Conservation (phyloP, 2,797 vertebrate species). For the Lates japonicus region DNA sequence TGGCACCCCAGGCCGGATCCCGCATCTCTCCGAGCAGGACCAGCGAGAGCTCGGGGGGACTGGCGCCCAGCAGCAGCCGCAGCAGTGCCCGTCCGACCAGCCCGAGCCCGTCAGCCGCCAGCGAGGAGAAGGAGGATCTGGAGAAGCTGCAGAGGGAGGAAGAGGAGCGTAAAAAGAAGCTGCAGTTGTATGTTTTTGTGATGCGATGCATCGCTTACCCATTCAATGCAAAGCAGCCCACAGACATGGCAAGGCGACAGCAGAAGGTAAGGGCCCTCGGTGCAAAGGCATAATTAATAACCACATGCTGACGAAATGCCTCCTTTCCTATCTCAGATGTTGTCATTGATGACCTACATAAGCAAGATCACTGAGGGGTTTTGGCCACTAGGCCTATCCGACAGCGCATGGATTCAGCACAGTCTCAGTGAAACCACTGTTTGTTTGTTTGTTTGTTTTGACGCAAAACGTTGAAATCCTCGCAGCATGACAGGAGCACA, state of each 20-base stretch:
- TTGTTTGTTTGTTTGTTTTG: slow-evolving; percentile 37
- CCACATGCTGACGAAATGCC: slow-evolving; percentile 71
- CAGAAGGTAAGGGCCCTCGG: slow-evolving; percentile 92
- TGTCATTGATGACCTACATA: slow-evolving; percentile 86
- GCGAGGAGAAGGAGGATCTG: slow-evolving; percentile 97
- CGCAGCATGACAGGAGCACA: slow-evolving; percentile 60
- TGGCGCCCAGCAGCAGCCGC: slow-evolving; percentile 91
- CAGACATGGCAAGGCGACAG: slow-evolving; percentile 98
- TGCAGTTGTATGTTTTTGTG: slow-evolving; percentile 98
- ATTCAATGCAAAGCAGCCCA: slow-evolving; percentile 99
- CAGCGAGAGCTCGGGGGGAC: slow-evolving; percentile 91
- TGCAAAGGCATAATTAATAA: slow-evolving; percentile 67
- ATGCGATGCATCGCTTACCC: slow-evolving; percentile 98
- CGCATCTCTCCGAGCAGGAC: slow-evolving; percentile 95
- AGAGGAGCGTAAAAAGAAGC: slow-evolving; percentile 97
- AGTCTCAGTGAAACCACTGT: slow-evolving; percentile 34
- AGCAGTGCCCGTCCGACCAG: slow-evolving; percentile 93
- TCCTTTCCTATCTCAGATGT: slow-evolving; percentile 76
- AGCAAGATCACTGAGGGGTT: slow-evolving; percentile 54
- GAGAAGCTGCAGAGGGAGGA: slow-evolving; percentile 97
- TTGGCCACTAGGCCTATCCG: slow-evolving; percentile 61
- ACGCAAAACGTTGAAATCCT: slow-evolving; percentile 64
- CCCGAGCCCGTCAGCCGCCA: slow-evolving; percentile 96
- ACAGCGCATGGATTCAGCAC: slow-evolving; percentile 49
- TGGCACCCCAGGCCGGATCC: slow-evolving; percentile 90